phyloP scores from a whole-genome alignment of 2,113 vertebrate genomes.

The Seriola quinqueradiata region DNA sequence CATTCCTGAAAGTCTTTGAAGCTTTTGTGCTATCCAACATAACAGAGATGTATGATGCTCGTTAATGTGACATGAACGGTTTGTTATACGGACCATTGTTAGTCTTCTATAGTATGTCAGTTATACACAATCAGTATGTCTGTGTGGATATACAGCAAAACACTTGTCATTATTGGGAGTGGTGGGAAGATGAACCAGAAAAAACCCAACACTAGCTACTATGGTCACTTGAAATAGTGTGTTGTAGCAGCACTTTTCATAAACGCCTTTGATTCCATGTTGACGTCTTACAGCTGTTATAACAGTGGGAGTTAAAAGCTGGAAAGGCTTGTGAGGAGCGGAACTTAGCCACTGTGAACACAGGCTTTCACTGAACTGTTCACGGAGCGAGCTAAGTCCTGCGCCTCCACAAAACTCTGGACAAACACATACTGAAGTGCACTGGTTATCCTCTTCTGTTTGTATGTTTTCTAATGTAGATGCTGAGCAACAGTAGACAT shows the following conservation, averaged over 20 bases:
- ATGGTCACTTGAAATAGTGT: background rate
- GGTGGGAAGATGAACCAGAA: background rate
- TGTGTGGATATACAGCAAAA: constrained; percentile 5
- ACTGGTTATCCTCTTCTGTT: background rate
- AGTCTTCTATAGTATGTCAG: background rate
- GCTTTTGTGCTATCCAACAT: background rate
- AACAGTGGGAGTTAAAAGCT: constrained; percentile 4
- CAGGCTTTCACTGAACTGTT: constrained; percentile 85
- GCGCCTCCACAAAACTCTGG: constrained; percentile 80
- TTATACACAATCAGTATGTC: constrained; percentile 6
- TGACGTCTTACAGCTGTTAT: constrained; percentile 42
- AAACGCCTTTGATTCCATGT: constrained; percentile 1
- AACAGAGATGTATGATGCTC: background rate
- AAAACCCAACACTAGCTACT: background rate
- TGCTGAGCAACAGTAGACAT: background rate
- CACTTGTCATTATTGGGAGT: background rate
- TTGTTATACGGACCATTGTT: background rate
- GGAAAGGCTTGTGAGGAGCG: constrained; percentile 83
- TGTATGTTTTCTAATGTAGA: background rate
- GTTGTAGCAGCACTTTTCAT: constrained; percentile 1
- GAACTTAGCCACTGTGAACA: constrained; percentile 95
- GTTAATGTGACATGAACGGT: background rate
- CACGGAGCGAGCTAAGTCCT: constrained; percentile 91
- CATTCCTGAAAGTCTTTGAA: background rate
- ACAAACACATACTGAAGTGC: background rate